Base-by-base conservation (phyloP, 2,113 vertebrate species). In the Hydrochoerus hydrochaeris region DNA sequence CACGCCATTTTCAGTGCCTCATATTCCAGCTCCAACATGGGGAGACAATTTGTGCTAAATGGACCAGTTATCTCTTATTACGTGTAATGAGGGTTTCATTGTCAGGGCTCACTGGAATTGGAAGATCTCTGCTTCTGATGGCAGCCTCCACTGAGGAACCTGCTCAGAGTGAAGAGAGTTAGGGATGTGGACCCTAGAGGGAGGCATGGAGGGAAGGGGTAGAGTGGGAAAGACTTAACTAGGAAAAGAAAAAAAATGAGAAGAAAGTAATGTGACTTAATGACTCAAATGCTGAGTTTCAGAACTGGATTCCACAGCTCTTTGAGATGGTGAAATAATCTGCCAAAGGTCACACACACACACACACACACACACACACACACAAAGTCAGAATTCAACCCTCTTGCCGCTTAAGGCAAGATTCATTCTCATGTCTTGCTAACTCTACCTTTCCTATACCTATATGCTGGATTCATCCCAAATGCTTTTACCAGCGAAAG, bases 61-160 rank as follows among this genome's bases (percentile, higher is more conserved):
- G 95, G 87, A 91, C 94, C 93, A 38, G 93, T 93, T 95, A 95
- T 91, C 94, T 97, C 90, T 91, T 95, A 96, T 95, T 97, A 93
- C 80, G 80, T 52, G 92, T 96, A 91, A 97, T 93, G 94, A 97
- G 89, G 93, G 91, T 87, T 91, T 95, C 86, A 88, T 91, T 84
- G 97, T 85, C 69, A 92, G 84, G 73, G 83, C 95, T 96, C 91
- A 89, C 38, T 77, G 89, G 89, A 78, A 85, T 88, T 75, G 85
- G 84, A 97, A 85, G 91, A 89, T 78, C 32, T 49, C 62, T 60
- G 73, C 84, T 95, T 95, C 91, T 46, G 41, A 80, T 44, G 54
- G 80, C 83, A 81, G 82, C 89, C 71, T 69, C 58, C 49, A 46
- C 60, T 22, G 19, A 93, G 77, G 82, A 95, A 90, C 49, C 83